phyloP scores from a whole-genome alignment of 2,888 invertebrate genomes.

The Rotaria macrura region DNA sequence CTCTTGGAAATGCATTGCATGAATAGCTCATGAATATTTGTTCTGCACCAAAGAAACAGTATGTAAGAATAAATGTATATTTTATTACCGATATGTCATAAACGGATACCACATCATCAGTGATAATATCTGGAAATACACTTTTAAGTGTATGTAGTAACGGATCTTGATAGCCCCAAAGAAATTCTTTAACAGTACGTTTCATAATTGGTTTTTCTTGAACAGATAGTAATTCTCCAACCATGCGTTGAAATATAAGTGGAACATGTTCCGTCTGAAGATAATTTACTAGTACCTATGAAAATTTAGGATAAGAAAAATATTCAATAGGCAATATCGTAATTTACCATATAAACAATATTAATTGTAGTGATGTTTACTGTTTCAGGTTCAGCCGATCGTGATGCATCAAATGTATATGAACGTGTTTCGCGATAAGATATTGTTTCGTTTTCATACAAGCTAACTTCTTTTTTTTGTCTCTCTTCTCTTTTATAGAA shows the following conservation, averaged over 20 bases:
- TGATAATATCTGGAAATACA: neutral
- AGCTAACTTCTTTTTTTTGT: neutral
- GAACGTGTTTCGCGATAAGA: neutral
- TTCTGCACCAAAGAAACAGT: too few relatives aligned
- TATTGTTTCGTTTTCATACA: neutral
- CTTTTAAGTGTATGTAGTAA: neutral
- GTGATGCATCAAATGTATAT: neutral
- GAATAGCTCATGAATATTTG: too few relatives aligned
- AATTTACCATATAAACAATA: conserved; percentile 9
- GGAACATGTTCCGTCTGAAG: neutral
- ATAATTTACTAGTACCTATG: neutral
- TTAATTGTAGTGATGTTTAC: neutral
- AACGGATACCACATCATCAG: neutral
- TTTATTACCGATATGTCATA: neutral
- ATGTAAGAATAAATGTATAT: neutral
- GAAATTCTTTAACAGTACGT: neutral
- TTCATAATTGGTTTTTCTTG: conserved; percentile 1
- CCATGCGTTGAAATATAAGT: neutral
- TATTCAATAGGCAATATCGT: neutral
- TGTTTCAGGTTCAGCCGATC: neutral
- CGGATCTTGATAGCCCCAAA: conserved; percentile 11
- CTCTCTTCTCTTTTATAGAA: neutral
- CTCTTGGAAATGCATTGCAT: too few relatives aligned
- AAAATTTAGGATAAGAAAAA: neutral
- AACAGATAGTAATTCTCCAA: neutral